Conservation (phyloP, 2,113 vertebrate species). For the Bos indicus region DNA sequence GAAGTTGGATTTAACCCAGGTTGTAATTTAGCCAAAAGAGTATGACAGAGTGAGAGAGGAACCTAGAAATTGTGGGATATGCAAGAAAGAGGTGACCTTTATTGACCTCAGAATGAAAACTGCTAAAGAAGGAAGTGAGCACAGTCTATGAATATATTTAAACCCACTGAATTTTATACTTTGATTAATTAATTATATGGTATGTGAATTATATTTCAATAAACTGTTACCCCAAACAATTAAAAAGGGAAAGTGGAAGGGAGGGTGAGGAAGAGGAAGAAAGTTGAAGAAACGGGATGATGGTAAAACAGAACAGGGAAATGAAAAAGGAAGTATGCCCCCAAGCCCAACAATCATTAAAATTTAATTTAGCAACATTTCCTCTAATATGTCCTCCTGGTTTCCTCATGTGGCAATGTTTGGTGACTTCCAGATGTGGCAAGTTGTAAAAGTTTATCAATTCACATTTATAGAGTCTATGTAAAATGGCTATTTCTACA, state of each 20-base stretch:
- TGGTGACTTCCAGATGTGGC: neutral
- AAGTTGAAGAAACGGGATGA: neutral
- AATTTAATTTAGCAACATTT: neutral
- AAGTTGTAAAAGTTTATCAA: neutral
- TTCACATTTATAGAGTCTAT: neutral
- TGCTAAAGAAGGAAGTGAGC: neutral
- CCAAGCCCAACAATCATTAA: neutral
- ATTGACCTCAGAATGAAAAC: neutral
- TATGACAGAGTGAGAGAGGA: neutral
- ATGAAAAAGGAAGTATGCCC: neutral
- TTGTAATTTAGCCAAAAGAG: neutral
- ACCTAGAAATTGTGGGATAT: rapidly evolving
- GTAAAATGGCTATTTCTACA: neutral
- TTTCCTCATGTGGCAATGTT: neutral
- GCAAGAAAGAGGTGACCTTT: neutral
- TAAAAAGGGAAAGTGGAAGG: neutral
- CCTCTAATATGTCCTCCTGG: neutral
- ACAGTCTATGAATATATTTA: neutral
- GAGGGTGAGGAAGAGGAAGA: neutral
- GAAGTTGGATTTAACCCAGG: neutral
- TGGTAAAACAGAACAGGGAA: neutral
- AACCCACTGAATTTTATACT: neutral
- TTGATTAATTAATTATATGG: neutral
- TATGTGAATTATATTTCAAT: neutral
- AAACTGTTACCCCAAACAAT: neutral